Evolutionary conservation across 1,140 invertebrate species (phyloP), one percentile per base, ranked within the genome.

Genomic region (Drosophila teissieri): DNA sequence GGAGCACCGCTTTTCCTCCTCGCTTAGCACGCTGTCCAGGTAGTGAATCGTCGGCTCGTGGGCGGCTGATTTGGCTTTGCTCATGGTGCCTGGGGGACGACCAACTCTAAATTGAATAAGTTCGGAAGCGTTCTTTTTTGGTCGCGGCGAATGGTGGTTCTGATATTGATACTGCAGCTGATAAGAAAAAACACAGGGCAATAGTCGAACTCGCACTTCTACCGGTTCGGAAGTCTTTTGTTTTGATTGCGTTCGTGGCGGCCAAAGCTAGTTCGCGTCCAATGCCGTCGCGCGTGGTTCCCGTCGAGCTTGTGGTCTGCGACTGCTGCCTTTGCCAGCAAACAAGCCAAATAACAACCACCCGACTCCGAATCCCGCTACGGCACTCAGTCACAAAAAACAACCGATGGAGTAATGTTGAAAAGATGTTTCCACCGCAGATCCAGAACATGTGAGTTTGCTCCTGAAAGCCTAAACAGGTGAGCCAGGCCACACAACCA

Each of bases 1-100:
- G 19, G 86, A 84, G 46, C 91, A 92, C n/a, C 91, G 83, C 54
- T 75, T 89, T 58, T 92, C 91, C 70, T 92, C 91, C 69, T 91
- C 91, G 15, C 89, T 91, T 48, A 92, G 65, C 46, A 92, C 85
- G 64, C 88, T 91, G 56, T 92, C 91, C 79, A 92, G 55, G 54
- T 91, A 92, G 53, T 86, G 75, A n/a, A 92, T 91, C 15, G 80
- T 80, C 19, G 90, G 86, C 48, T 92, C 91, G 72, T 92, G 90
- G 37, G 86, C 73, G 51, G 90, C 80, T 19, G 90, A 70, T 89
- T 91, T 90, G 36, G 84, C 76, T 69, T 80, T 86, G 57, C 78
- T 91, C 45, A 27, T 48, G 12, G 12, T 4, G 7, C 2, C 70
- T 17, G 15, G 5, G 2, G n/a, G 10, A 42, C 15, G 39, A 15